Percentiles rank a stretch among this genome's conserved stretches.
phyloP scores from a whole-genome alignment of 2,888 invertebrate genomes.

The Chelonus formosanus region DNA sequence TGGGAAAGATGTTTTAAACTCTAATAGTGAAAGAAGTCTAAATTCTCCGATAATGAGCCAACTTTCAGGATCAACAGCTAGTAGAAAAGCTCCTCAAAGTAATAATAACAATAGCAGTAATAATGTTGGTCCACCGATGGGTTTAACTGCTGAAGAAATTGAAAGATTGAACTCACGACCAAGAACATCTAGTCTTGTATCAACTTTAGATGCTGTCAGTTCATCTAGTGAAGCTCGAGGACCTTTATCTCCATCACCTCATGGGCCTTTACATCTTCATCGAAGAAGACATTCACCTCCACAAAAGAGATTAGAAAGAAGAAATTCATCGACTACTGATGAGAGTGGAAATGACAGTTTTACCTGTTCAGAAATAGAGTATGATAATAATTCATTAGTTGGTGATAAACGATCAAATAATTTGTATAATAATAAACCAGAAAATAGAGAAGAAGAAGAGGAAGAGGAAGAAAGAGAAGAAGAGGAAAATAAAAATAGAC shows the following conservation, averaged over 20 bases:
- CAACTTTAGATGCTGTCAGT: conserved; percentile 90
- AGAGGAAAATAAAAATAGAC: background rate
- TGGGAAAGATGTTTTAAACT: conserved; percentile 87
- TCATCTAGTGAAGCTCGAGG: conserved; percentile 85
- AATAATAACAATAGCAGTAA: conserved; percentile 68
- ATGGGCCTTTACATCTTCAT: conserved; percentile 75
- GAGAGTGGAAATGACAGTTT: conserved; percentile 96
- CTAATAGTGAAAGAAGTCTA: conserved; percentile 89
- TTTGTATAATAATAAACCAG: conserved; percentile 69
- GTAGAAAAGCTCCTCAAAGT: conserved; percentile 78
- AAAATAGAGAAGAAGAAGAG: conserved; percentile 65
- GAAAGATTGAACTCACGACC: conserved; percentile 89
- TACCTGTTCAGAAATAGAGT: conserved; percentile 97
- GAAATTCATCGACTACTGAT: conserved; percentile 88
- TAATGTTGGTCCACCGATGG: conserved; percentile 75
- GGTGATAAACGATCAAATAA: conserved; percentile 79
- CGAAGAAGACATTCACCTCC: conserved; percentile 72
- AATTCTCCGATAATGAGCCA: conserved; percentile 95
- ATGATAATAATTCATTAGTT: conserved; percentile 87
- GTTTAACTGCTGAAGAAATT: conserved; percentile 92
- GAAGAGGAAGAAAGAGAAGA: conserved; percentile 66
- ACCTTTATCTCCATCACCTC: conserved; percentile 71
- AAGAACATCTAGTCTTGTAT: conserved; percentile 86
- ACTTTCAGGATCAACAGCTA: conserved; percentile 83
- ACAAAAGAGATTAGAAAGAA: conserved; percentile 72